These are phyloP conservation scores for Sturnira hondurensis DNA, from an alignment of 2,113 vertebrate genomes.

Conservation along the genomic window DNA sequence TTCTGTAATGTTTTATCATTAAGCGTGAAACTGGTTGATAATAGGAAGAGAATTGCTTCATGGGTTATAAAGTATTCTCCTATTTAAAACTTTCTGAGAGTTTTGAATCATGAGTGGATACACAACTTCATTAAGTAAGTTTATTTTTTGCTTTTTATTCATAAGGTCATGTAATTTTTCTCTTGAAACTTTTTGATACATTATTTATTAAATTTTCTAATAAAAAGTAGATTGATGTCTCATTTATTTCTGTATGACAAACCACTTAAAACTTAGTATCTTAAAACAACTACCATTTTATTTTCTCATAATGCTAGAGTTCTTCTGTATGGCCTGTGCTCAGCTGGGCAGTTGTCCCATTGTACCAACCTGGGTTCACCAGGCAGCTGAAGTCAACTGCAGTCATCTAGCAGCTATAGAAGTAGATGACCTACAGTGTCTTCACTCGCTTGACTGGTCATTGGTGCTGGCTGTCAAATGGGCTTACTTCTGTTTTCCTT, in stretches of 20 bases:
- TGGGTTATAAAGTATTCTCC: neutral
- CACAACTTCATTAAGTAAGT: neutral
- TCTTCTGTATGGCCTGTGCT: neutral
- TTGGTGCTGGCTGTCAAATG: neutral
- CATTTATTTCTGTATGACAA: neutral
- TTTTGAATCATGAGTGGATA: neutral
- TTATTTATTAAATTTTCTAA: neutral
- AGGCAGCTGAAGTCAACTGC: neutral
- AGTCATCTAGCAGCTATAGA: neutral
- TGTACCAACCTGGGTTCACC: neutral
- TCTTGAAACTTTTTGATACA: neutral
- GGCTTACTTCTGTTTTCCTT: neutral
- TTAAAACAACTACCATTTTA: neutral
- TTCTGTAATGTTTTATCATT: neutral
- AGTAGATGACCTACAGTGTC: neutral
- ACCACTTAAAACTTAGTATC: neutral
- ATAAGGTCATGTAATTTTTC: neutral
- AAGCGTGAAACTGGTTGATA: neutral
- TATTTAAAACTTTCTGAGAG: neutral
- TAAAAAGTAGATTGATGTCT: neutral
- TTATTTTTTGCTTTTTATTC: neutral
- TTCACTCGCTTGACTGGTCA: neutral
- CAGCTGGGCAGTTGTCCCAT: neutral
- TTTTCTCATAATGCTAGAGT: neutral
- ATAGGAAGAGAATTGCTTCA: neutral